Base-by-base conservation (phyloP, 2,797 vertebrate genomes). In the Hippoglossus hippoglossus region DNA sequence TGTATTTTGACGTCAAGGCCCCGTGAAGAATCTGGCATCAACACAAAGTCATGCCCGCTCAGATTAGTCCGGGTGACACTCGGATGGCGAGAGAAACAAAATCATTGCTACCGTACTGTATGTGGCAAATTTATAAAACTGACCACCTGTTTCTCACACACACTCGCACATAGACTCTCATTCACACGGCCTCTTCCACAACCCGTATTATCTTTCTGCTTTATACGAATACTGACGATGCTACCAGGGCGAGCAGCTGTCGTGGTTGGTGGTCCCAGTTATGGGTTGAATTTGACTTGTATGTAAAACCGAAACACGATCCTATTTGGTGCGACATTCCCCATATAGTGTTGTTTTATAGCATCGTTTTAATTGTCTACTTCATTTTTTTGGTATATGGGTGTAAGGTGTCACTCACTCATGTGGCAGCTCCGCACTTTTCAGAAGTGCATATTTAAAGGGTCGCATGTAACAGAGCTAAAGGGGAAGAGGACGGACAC, bases 301-400 rank as follows among this genome's bases (percentile, higher is more conserved):
- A 84, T 55, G 83, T 88, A 77, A 88, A 90, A 75, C 64, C 64
- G 82, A 86, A 92, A 90, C 79, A 25, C 67, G 47, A 89, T 64
- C 82, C 53, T 19, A 22, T 61, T 67, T 57, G 47, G 68, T 39
- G 63, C 8, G 59, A 64, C 47, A 61, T 63, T 74, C 67, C 57
- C 58, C 7, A 10, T 50, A 63, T 57, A 53, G 24, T 50, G 64
- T 76, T 71, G 63, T 87, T 87, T 90, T 75, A 88, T 61, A 26
- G 75, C 52, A 2, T 57, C 56, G 60, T 52, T 82, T 82, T 81
- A 89, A 80, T 55, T 3, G 58, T 85, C 80, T 74, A 1, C 79
- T 76, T 87, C 90, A 39, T 85, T 68, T 21, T 58, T 68, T 21
- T 61, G 67, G 77, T 74, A 75, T 39, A 9, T 11, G 49, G 69